These are phyloP conservation scores for Heteromurus nitidus DNA, from an alignment of 2,888 invertebrate genomes.

Conservation along the genomic window DNA sequence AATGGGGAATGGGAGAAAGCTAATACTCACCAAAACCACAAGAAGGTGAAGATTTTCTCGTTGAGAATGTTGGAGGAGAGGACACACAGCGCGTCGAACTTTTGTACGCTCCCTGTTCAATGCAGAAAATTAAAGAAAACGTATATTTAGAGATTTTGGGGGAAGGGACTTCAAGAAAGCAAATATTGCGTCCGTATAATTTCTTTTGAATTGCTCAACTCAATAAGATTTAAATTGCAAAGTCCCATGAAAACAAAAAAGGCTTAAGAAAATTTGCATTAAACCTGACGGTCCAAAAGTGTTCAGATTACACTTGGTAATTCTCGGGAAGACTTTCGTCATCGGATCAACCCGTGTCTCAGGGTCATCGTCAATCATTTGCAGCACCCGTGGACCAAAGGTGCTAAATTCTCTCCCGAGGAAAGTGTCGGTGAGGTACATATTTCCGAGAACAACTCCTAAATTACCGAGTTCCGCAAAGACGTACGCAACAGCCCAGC, in stretches of 20 bases:
- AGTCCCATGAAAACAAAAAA: neutral
- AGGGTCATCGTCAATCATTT: constrained; percentile 65
- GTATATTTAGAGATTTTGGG: neutral
- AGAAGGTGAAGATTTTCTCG: constrained; percentile 74
- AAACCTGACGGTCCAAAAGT: constrained; percentile 60
- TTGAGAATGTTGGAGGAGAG: constrained; percentile 74
- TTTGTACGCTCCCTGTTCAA: constrained; percentile 40
- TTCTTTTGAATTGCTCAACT: no score
- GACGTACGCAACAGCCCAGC: constrained; percentile 70
- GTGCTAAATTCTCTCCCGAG: constrained; percentile 74
- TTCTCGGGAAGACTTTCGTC: constrained; percentile 67
- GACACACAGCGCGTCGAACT: constrained; percentile 71
- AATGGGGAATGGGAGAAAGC: neutral
- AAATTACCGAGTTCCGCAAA: constrained; percentile 73
- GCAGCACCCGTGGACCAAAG: constrained; percentile 72
- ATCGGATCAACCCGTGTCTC: constrained; percentile 67
- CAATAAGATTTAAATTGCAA: no score
- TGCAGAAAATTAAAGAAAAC: no score
- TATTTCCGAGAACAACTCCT: constrained; percentile 74
- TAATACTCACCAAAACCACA: constrained; percentile 69
- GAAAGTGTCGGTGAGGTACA: constrained; percentile 74
- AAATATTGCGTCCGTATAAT: no score
- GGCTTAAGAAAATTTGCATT: neutral
- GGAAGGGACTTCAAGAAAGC: no score
- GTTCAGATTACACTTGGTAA: constrained; percentile 68